Conservation (phyloP, 2,797 vertebrate species). For the Gambelia wislizenii region DNA sequence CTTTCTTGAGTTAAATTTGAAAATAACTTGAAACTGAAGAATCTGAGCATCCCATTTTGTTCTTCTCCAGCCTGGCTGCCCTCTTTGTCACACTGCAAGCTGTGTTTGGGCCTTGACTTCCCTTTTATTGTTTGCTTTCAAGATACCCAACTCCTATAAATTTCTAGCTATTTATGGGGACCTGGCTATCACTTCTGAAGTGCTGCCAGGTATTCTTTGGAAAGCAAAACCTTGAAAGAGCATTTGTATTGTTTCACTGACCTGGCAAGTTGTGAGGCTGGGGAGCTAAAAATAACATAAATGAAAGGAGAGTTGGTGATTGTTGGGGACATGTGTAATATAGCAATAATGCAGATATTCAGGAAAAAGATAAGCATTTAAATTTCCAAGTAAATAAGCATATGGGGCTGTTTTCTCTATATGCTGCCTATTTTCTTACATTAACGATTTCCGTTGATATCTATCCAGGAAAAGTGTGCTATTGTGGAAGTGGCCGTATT, state of each 20-base stretch:
- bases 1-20: conserved; percentile 7
- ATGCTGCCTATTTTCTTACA: neutral
- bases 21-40: conserved; percentile 18
- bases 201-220: conserved; percentile 55
- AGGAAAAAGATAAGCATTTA: conserved; percentile 29
- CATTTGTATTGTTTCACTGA: conserved; percentile 64
- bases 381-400: conserved; percentile 3
- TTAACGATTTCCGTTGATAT: neutral
- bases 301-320: conserved; percentile 49
- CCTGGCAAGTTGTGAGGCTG: conserved; percentile 59
- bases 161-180: conserved; percentile 67
- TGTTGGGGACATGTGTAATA: neutral
- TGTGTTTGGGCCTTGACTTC: conserved; percentile 67
- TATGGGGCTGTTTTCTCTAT: neutral
- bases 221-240: conserved; percentile 58
- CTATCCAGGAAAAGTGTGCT: neutral
- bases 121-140: conserved; percentile 70
- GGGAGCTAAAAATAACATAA: conserved; percentile 37
- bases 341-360: conserved; percentile 12
- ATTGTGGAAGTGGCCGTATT: neutral
- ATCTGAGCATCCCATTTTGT: conserved; percentile 42
- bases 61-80: neutral
- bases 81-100: conserved; percentile 30
- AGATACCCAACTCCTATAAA: conserved; percentile 68
- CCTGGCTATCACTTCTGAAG: conserved; percentile 57